phyloP scores from a whole-genome alignment of 1,140 invertebrate genomes.

The Diabrotica virgifera region DNA sequence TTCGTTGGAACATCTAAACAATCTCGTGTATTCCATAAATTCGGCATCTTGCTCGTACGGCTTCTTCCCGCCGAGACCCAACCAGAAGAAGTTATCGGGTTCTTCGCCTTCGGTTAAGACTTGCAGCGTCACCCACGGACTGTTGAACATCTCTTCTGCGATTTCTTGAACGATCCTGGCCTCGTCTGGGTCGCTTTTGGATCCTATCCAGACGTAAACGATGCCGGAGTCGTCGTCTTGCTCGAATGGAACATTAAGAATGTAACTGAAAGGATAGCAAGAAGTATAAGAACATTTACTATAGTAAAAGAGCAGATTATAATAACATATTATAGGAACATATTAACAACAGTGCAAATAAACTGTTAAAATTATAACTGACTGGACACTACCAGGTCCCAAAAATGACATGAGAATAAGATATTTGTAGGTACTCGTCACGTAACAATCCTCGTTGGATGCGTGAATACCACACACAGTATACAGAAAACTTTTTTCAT shows the following conservation, averaged over 20 bases:
- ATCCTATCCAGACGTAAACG: slow-evolving; percentile 97
- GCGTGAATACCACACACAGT: no score
- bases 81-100: slow-evolving; percentile 99
- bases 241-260: slow-evolving; percentile 94
- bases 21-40: slow-evolving; percentile 90
- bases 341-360: no score
- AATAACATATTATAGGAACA: neutral
- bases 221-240: slow-evolving; percentile 86
- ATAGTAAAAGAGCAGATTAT: slow-evolving; percentile 2
- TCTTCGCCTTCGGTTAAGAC: slow-evolving; percentile 95
- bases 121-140: slow-evolving; percentile 81
- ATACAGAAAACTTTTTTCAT: no score
- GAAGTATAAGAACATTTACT: neutral
- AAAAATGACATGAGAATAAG: no score
- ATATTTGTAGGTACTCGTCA: no score
- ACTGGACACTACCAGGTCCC: no score
- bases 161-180: slow-evolving; percentile 88
- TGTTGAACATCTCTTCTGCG: slow-evolving; percentile 91
- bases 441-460: no score
- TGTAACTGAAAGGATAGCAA: slow-evolving; percentile 66
- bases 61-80: slow-evolving; percentile 89
- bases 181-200: slow-evolving; percentile 84
- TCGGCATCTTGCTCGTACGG: slow-evolving; percentile 88
- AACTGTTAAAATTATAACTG: no score
- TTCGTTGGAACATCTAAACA: slow-evolving; percentile 99